Base-by-base conservation (phyloP, 2,888 invertebrate species). In the Melolontha melolontha region DNA sequence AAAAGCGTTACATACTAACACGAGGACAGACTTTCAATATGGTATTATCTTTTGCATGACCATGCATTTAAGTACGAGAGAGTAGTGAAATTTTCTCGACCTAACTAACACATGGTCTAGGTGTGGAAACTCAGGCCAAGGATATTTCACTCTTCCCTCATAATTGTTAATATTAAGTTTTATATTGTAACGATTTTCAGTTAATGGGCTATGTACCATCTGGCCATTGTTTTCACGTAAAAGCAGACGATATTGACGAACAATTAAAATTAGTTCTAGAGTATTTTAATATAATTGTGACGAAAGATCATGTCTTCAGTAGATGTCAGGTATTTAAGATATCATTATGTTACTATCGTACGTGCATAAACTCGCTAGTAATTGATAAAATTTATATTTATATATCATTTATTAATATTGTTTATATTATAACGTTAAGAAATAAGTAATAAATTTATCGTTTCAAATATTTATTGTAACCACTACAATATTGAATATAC, bases 211-310 rank as follows among this genome's bases (percentile, higher is more conserved):
- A 84, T 73, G 86, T 92, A 63, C 87, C 88, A 40, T 81, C 82
- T 17, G 84, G 85, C 2, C 85, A 86, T 75, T 91, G 88, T 77
- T 88, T 90, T 76, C 85, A 86, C 80, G 86, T 93, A 49, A 79
- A 83, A 10, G 83, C 86, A 64, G 85, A 86, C 39, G 82, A 83
- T 67, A 76, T 86, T 8, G 86, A 87, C 65, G 88, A 90, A 55
- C 93, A 94, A 79, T 80, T 92, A 34, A 81, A 85, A 67, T 89
- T 90, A 80, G 88, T 93, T 57, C 80, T 94, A 40, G 83, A 83
- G 57, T 86, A 87, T 79, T 93, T 90, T 79, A 89, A 90, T 78
- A 85, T 94, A 66, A 79, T 80, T 49, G 85, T 93, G 54, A 86
- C 85, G 34, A 85, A 87, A 78, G 85, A 85, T 70, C 87, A 93